A percentile compares a stretch with the other conserved stretches of the same genome.
Conservation (phyloP, 2,113 vertebrate species). For the Paratilapia polleni region DNA sequence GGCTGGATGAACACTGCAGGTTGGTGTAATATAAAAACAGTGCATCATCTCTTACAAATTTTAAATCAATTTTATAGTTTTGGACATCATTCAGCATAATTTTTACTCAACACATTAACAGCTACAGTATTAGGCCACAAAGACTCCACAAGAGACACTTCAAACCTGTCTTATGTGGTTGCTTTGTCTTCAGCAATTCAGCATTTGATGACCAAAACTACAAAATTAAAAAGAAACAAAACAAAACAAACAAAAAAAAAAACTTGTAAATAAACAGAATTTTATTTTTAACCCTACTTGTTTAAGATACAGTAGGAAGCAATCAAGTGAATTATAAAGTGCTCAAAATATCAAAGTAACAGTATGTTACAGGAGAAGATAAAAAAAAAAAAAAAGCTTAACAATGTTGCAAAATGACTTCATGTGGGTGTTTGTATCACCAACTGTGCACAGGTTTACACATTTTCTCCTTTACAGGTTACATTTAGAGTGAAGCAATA, state of each 20-base stretch:
- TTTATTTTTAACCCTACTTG: neutral
- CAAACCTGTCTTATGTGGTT: neutral
- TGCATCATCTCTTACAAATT: neutral
- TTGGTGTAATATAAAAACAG: slow-evolving; percentile 26
- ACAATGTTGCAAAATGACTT: neutral
- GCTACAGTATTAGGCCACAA: neutral
- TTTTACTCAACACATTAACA: neutral
- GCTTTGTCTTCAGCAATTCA: neutral
- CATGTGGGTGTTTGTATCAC: neutral
- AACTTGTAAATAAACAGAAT: neutral
- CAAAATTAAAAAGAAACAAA: no score
- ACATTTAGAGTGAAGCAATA: slow-evolving; percentile 64
- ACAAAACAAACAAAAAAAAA: neutral
- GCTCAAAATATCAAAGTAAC: neutral
- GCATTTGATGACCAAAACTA: slow-evolving; percentile 12
- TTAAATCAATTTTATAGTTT: neutral
- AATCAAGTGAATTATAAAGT: slow-evolving; percentile 14
- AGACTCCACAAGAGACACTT: neutral
- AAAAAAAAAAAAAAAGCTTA: neutral
- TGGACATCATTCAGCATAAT: neutral
- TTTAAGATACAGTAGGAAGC: slow-evolving; percentile 26
- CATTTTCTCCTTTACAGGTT: slow-evolving; percentile 55
- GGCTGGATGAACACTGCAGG: slow-evolving; percentile 36
- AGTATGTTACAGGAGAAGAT: neutral
- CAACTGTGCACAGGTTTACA: neutral